Percentiles rank a stretch among this genome's conserved stretches.
Conservation (phyloP, 2,797 vertebrate species). For the Coendou prehensilis region DNA sequence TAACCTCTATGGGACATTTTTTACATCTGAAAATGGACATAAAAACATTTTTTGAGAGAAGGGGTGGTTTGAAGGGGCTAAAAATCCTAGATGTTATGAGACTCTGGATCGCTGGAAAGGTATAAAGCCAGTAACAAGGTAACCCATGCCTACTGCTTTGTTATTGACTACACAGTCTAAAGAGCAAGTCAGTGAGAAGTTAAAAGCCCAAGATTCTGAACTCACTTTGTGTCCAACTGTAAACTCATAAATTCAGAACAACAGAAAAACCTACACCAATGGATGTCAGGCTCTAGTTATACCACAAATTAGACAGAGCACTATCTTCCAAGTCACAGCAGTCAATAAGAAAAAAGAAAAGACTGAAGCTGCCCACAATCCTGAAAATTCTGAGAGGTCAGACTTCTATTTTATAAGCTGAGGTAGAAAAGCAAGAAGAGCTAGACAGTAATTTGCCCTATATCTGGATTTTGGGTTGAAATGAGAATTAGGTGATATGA, state of each 20-base stretch:
- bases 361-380: background rate
- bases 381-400: conserved; percentile 1
- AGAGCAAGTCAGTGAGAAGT: background rate
- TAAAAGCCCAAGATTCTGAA: background rate
- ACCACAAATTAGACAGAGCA: background rate
- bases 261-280: background rate
- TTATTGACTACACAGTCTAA: background rate
- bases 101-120: background rate
- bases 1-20: background rate
- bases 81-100: background rate
- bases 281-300: background rate
- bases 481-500: background rate
- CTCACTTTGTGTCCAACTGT: background rate
- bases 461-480: background rate
- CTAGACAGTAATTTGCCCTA: background rate
- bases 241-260: background rate
- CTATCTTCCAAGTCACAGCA: background rate
- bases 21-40: background rate
- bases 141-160: background rate
- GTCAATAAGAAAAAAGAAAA: background rate
- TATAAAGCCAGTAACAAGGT: background rate
- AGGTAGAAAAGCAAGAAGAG: conserved; percentile 23
- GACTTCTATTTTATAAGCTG: background rate
- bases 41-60: background rate
- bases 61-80: background rate